Conservation (phyloP, 2,113 vertebrate genomes). For the Podarcis muralis region DNA sequence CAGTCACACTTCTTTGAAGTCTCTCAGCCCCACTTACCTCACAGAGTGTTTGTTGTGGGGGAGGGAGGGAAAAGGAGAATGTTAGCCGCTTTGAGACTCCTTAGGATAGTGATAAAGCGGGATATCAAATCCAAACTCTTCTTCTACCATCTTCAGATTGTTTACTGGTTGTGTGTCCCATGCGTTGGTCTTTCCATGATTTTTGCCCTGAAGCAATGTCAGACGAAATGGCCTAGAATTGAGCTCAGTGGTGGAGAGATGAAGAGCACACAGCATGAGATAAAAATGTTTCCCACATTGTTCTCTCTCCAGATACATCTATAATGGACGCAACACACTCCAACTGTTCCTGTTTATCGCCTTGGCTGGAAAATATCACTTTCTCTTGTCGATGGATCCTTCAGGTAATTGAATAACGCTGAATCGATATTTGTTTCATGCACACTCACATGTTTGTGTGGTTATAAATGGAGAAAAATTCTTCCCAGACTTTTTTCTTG, state of each 20-base stretch:
- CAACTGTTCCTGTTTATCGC: background rate
- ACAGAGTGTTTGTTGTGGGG: no score
- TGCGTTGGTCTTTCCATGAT: background rate
- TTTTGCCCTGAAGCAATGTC: background rate
- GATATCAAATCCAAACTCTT: no score
- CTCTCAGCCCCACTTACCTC: no score
- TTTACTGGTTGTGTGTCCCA: background rate
- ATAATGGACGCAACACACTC: background rate
- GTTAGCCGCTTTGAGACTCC: no score
- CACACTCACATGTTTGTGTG: background rate
- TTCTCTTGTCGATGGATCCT: background rate
- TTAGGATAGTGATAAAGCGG: no score
- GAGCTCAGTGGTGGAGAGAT: background rate
- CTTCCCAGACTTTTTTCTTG: rapidly evolving
- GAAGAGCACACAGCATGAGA: background rate
- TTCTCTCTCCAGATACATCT: background rate
- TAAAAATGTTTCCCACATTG: background rate
- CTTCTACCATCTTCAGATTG: background rate
- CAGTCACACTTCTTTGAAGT: no score
- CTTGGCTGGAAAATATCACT: background rate
- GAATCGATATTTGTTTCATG: background rate
- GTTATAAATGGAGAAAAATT: background rate
- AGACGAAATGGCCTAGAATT: background rate
- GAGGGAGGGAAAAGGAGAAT: no score
- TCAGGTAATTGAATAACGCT: background rate